phyloP scores from a whole-genome alignment of 1,140 invertebrate species.

The Heliconius himera region DNA sequence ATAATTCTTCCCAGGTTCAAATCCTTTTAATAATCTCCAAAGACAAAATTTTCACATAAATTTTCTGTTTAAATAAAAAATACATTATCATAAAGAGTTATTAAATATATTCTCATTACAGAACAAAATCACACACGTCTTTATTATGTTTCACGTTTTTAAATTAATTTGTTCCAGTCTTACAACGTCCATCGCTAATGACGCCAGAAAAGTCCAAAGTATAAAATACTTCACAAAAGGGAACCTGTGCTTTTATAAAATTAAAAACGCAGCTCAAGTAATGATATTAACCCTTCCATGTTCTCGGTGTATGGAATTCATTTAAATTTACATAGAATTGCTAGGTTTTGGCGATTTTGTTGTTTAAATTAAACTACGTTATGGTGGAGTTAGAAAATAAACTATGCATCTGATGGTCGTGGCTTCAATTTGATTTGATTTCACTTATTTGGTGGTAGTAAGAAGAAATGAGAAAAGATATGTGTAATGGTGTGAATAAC shows the following conservation, averaged over 20 bases:
- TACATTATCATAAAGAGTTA: background rate
- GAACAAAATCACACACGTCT: slow-evolving; percentile 7
- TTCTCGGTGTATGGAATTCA: background rate
- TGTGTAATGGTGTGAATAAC: too few relatives aligned
- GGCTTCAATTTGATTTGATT: background rate
- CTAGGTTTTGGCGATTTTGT: background rate
- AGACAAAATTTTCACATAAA: background rate
- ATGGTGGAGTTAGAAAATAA: background rate
- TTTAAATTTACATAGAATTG: slow-evolving; percentile 1
- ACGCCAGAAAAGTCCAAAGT: slow-evolving; percentile 38
- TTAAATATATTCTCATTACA: slow-evolving; percentile 9
- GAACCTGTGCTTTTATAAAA: slow-evolving; percentile 72
- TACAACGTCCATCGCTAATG: slow-evolving; percentile 42
- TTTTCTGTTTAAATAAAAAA: background rate
- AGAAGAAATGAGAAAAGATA: too few relatives aligned
- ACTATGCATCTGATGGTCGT: background rate
- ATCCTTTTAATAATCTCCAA: background rate
- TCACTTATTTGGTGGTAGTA: too few relatives aligned
- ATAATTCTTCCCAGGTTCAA: background rate
- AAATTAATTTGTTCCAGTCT: slow-evolving; percentile 29
- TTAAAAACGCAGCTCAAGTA: slow-evolving; percentile 75
- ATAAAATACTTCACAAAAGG: slow-evolving; percentile 52
- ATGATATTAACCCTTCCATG: slow-evolving; percentile 65
- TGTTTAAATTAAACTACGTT: background rate
- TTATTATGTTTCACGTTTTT: slow-evolving; percentile 18